A percentile compares a stretch with the other conserved stretches of the same genome.
Conservation (phyloP, 2,797 vertebrate genomes). For the Peromyscus eremicus region DNA sequence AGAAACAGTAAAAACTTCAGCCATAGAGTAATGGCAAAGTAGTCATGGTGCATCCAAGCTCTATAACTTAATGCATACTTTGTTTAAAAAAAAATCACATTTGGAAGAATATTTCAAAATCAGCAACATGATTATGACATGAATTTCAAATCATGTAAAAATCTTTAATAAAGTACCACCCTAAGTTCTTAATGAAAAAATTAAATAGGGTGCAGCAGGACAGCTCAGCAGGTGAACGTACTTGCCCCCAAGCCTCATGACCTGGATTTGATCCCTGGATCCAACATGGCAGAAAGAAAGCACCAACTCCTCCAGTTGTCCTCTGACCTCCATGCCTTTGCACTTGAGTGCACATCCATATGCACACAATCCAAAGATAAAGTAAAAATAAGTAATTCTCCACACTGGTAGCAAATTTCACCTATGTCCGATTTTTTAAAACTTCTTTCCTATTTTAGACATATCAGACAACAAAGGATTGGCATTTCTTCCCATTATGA, state of each 20-base stretch:
- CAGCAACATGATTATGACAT: slow-evolving; percentile 22
- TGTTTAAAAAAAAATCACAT: not conserved
- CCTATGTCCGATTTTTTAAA: not conserved
- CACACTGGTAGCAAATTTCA: slow-evolving; percentile 14
- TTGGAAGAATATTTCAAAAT: slow-evolving; percentile 51
- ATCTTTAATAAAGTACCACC: slow-evolving; percentile 6
- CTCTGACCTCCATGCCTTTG: not conserved
- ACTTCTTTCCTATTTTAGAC: slow-evolving; percentile 36
- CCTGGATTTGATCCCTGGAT: not conserved
- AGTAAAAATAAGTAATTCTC: not conserved
- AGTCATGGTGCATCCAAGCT: not conserved
- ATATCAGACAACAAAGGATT: not conserved
- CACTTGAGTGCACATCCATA: not conserved
- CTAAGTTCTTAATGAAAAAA: slow-evolving; percentile 33
- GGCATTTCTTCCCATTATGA: not conserved
- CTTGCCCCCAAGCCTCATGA: not conserved
- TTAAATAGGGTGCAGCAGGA: too few species aligned
- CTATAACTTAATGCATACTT: not conserved
- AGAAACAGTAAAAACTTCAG: slow-evolving; percentile 39
- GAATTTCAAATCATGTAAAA: slow-evolving; percentile 15
- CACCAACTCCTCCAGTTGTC: too few species aligned
- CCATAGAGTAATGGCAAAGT: not conserved
- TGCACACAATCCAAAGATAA: not conserved
- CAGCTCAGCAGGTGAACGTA: not conserved
- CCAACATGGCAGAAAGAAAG: not conserved